phyloP scores from a whole-genome alignment of 2,797 vertebrate genomes.

The Oceanodroma leucorhoa region DNA sequence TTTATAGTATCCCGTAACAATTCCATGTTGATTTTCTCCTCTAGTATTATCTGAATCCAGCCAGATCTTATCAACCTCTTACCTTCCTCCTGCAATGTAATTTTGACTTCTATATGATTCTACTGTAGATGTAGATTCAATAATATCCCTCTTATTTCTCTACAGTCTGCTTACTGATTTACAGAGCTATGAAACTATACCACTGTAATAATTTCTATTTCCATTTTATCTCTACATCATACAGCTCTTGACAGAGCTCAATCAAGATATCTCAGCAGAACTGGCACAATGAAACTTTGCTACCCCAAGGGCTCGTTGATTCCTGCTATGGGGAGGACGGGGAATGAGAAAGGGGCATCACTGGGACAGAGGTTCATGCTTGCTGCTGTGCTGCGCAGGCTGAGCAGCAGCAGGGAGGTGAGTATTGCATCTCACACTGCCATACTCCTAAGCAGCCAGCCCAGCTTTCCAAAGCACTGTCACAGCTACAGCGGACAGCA shows the following conservation, averaged over 20 bases:
- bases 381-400: neutral
- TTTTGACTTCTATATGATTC: neutral
- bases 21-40: neutral
- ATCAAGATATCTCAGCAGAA: neutral
- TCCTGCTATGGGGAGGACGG: fast-evolving
- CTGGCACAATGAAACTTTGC: fast-evolving
- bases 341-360: fast-evolving
- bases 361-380: neutral
- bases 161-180: neutral
- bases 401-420: neutral
- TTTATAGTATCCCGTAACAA: neutral
- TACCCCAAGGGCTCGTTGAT: neutral
- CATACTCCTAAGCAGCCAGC: neutral
- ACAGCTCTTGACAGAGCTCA: neutral
- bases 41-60: neutral
- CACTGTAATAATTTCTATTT: neutral
- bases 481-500: neutral
- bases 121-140: neutral
- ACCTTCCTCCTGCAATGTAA: neutral
- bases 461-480: neutral
- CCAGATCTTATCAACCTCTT: neutral
- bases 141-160: neutral
- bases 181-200: neutral
- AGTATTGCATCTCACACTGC: too few relatives aligned
- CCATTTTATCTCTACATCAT: neutral